Conservation (phyloP, 2,888 invertebrate species). For the Diachrysia chrysitis region DNA sequence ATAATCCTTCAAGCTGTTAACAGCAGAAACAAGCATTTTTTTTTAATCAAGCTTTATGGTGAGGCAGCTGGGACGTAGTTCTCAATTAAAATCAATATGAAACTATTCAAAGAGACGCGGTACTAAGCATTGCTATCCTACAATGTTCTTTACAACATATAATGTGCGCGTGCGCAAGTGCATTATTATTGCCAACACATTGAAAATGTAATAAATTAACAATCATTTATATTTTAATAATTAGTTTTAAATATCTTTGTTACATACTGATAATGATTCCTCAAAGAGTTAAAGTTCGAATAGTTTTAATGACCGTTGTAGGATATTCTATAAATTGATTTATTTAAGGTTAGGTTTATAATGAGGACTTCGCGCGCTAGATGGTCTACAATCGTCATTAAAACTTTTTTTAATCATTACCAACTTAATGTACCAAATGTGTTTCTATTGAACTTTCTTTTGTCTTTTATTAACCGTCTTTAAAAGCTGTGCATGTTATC, state of each 20-base stretch:
- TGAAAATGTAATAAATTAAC: slow-evolving; percentile 17
- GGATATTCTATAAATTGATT: background rate
- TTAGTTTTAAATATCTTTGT: background rate
- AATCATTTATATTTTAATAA: slow-evolving; percentile 3
- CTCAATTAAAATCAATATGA: background rate
- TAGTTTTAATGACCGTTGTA: background rate
- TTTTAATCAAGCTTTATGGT: background rate
- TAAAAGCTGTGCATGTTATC: background rate
- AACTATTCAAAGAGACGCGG: slow-evolving; percentile 6
- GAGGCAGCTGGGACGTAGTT: background rate
- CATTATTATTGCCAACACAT: slow-evolving; percentile 20
- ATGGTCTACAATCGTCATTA: background rate
- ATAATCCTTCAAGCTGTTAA: background rate
- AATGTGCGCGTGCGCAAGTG: slow-evolving; percentile 20
- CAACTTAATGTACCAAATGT: background rate
- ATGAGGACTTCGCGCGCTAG: background rate
- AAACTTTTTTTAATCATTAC: background rate
- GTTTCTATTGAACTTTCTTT: background rate
- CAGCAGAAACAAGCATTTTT: background rate
- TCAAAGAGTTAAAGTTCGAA: background rate
- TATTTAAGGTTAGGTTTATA: slow-evolving; percentile 1
- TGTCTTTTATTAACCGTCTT: background rate
- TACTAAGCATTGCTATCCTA: slow-evolving; percentile 25
- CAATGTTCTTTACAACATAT: slow-evolving; percentile 31
- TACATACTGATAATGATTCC: background rate